Evolutionary conservation across 2,888 invertebrate genomes (phyloP).

Genomic region (Ormyrus thymus): DNA sequence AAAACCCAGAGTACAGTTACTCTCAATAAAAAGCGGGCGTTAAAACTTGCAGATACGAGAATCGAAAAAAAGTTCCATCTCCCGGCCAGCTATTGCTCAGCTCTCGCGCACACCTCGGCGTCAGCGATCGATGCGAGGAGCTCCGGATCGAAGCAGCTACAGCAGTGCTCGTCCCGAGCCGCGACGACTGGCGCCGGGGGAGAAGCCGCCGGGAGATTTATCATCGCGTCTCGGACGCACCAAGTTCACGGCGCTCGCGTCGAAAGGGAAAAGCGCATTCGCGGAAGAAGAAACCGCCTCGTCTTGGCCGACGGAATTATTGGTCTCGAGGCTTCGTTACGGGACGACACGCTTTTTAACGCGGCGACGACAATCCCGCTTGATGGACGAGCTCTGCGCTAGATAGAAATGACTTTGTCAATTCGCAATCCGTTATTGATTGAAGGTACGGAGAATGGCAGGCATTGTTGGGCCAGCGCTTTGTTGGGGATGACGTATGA

Average conservation of each 20-base stretch:
- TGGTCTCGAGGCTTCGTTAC: neutral
- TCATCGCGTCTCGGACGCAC: constrained; percentile 10
- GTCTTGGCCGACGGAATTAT: neutral
- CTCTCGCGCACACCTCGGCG: neutral
- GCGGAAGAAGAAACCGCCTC: neutral
- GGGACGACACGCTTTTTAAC: neutral
- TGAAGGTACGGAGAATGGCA: no score
- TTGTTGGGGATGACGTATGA: no score
- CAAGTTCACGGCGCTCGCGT: constrained; percentile 29
- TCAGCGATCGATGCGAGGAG: neutral
- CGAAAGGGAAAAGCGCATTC: constrained; percentile 34
- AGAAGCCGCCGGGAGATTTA: constrained; percentile 29
- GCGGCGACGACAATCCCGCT: neutral
- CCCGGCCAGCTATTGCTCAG: no score
- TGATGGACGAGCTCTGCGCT: neutral
- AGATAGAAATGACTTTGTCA: neutral
- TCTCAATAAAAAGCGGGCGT: no score
- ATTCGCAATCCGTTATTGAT: no score
- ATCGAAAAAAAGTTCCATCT: no score
- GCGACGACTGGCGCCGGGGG: constrained; percentile 23
- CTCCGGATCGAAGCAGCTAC: constrained; percentile 26
- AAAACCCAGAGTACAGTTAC: no score
- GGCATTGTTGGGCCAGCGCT: no score
- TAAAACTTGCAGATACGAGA: no score
- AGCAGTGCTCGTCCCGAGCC: constrained; percentile 36